Base-by-base conservation (phyloP, 2,797 vertebrate species). In the Diplodus sargus region DNA sequence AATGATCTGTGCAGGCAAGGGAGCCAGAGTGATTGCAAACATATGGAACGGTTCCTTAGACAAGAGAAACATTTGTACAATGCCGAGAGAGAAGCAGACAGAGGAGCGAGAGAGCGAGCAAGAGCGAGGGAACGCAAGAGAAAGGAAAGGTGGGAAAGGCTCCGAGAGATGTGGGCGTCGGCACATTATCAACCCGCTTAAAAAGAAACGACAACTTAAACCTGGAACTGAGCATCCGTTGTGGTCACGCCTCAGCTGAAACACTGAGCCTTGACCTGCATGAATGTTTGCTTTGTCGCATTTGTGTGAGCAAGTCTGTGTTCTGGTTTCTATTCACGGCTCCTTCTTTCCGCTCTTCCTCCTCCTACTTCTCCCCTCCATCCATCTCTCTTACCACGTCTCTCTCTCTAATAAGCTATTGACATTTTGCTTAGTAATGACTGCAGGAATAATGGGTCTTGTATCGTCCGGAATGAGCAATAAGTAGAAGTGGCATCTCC, bases 41-140 rank as follows among this genome's bases (percentile, higher is more conserved):
- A 92, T 92, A 94, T 92, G 93, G 90, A 93, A 92, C 71, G 86
- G 83, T 90, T 93, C 90, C 90, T 92, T 88, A 90, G 89, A 94
- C 93, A 93, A 93, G 91, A 90, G 85, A 89, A 92, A 93, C 92
- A 91, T 94, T 92, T 93, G 89, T 86, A 88, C 88, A 82, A 89
- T 86, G 83, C 82, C 60, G 80, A 54, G 80, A 62, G 85, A 88
- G 85, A 80, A 89, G 82, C 70, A 74, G 83, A 76, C 74, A 70
- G 59, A 70, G 77, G 79, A 86, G 82, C 49, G 74, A 28, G 76
- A 69, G 64, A 67, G 28, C 28, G 30, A 34, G 65, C 14, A 34
- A 60, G 58, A 79, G 62, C 22, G 70, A 67, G 23, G 43, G 62
- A 81, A 56, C 54, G 53, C 2, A 25, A 15, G 10, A 20, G 67